Evolutionary conservation across 2,888 invertebrate species (phyloP).

Genomic region (Lysandra coridon): DNA sequence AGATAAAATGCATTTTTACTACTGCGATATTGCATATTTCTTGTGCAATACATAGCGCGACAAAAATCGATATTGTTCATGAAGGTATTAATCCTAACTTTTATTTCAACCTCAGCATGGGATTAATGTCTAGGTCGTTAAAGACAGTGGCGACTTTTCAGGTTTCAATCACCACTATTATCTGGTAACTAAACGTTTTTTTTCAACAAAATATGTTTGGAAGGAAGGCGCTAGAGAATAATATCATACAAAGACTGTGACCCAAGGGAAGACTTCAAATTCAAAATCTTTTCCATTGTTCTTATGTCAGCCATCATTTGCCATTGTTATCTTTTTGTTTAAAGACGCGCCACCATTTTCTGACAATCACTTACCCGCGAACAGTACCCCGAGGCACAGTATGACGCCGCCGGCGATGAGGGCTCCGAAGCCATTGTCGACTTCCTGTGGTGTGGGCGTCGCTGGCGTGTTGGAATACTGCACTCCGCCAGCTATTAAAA

Average conservation of each 20-base stretch:
- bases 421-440: slow-evolving; percentile 74
- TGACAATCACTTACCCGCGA: slow-evolving; percentile 73
- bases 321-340: slow-evolving; percentile 5
- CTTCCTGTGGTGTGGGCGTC: slow-evolving; percentile 57
- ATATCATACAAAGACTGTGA: neutral
- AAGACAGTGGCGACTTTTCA: neutral
- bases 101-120: neutral
- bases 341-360: slow-evolving; percentile 9
- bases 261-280: neutral
- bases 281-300: neutral
- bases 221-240: neutral
- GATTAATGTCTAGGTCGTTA: slow-evolving; percentile 11
- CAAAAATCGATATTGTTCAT: no score
- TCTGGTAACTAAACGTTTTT: neutral
- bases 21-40: neutral
- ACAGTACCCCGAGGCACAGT: slow-evolving; percentile 80
- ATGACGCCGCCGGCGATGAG: slow-evolving; percentile 83
- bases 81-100: neutral
- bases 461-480: slow-evolving; percentile 77
- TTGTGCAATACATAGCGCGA: neutral
- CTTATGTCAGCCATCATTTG: neutral
- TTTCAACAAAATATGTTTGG: neutral
- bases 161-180: neutral
- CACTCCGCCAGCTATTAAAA: slow-evolving; percentile 83
- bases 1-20: neutral